Conservation (phyloP, 2,113 vertebrate genomes). For the Pluvianellus socialis region DNA sequence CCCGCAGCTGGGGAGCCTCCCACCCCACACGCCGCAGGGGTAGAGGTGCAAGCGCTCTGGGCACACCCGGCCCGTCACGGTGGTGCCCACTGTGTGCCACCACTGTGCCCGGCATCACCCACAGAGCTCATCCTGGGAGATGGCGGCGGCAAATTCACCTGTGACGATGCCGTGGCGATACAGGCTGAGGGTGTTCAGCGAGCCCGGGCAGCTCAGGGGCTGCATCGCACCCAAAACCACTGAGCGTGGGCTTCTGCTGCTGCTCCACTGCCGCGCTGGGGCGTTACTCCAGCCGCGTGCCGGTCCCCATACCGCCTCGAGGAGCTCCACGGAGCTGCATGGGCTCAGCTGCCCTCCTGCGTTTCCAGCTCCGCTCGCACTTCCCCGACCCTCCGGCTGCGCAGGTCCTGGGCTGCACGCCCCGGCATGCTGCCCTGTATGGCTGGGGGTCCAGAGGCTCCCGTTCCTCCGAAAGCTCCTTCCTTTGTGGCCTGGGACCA, state of each 20-base stretch:
- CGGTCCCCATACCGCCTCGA: rapidly evolving
- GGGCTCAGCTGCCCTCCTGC: rapidly evolving
- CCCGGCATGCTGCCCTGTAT: rapidly evolving
- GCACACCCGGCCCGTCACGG: rapidly evolving
- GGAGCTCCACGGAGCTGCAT: not conserved
- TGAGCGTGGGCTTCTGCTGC: not conserved
- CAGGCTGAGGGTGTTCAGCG: not conserved
- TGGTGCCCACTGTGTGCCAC: rapidly evolving
- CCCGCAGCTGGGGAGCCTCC: not conserved
- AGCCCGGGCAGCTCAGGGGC: not conserved
- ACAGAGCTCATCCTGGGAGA: not conserved
- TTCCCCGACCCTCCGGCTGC: too few species aligned
- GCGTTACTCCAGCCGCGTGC: too few species aligned
- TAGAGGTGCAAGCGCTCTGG: not conserved
- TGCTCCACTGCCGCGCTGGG: not conserved
- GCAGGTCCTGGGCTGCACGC: too few species aligned
- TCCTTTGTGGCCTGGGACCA: not conserved
- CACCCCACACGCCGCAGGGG: rapidly evolving
- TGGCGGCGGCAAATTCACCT: not conserved
- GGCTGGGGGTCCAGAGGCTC: not conserved
- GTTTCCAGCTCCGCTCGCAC: not conserved
- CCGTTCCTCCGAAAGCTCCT: not conserved
- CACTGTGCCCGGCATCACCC: rapidly evolving
- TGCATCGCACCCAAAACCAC: not conserved
- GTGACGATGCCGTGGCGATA: not conserved